These are phyloP conservation scores for Archips crataeganus DNA, from an alignment of 2,888 invertebrate species.

Conservation along the genomic window DNA sequence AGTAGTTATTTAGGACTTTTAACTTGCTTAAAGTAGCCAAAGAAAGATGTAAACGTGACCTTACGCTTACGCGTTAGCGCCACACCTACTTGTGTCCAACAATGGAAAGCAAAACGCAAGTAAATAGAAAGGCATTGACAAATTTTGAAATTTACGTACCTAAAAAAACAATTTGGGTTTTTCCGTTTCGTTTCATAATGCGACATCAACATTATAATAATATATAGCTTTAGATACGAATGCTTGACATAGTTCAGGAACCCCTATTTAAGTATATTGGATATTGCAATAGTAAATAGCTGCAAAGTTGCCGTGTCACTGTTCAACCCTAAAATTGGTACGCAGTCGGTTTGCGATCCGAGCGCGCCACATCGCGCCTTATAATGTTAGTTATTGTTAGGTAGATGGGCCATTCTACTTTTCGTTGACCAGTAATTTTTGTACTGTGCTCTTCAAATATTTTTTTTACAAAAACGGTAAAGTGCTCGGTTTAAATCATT, in stretches of 20 bases:
- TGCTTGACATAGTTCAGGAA: not conserved
- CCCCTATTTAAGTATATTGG: not conserved
- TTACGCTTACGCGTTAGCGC: not conserved
- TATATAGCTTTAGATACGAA: too few species aligned
- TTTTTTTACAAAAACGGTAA: too few species aligned
- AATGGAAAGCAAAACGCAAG: constrained; percentile 16
- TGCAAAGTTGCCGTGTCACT: constrained; percentile 12
- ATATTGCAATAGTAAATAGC: not conserved
- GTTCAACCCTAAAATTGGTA: constrained; percentile 37
- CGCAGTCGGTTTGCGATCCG: constrained; percentile 45
- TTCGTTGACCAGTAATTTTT: too few species aligned
- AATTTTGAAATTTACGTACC: constrained; percentile 1
- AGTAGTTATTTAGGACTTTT: not conserved
- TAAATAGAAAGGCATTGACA: constrained; percentile 25
- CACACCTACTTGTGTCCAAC: not conserved
- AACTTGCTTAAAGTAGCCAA: not conserved
- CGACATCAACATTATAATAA: too few species aligned
- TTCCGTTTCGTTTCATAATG: too few species aligned
- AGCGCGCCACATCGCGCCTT: constrained; percentile 52
- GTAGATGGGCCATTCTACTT: too few species aligned
- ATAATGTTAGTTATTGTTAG: constrained; percentile 32
- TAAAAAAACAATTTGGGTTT: too few species aligned
- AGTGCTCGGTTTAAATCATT: too few species aligned
- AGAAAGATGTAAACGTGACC: constrained; percentile 1
- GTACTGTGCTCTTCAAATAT: too few species aligned